Percentiles rank a stretch among this genome's conserved stretches.
Evolutionary conservation across 2,113 vertebrate species (phyloP).

Genomic region (Amblyornis subalaris): DNA sequence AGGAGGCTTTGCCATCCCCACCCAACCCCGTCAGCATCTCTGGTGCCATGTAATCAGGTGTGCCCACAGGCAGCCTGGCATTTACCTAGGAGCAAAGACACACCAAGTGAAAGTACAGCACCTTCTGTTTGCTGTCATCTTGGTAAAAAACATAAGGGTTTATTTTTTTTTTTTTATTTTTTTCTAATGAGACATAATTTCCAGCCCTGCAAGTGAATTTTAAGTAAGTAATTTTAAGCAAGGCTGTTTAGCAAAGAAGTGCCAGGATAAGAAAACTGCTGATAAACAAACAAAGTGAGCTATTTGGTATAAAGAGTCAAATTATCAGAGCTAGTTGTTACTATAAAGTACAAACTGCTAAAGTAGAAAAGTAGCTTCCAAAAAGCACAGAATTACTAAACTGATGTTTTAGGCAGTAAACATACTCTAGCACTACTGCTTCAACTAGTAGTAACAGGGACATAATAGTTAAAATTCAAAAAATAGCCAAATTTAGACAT

Average conservation of each 20-base stretch:
- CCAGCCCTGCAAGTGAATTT: neutral
- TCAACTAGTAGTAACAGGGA: neutral
- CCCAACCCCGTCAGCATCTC: slow-evolving; percentile 82
- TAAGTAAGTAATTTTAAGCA: neutral
- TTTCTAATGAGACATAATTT: neutral
- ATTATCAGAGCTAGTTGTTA: neutral
- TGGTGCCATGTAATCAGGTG: slow-evolving; percentile 91
- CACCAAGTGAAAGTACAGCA: neutral
- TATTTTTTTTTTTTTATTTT: neutral
- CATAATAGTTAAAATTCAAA: neutral
- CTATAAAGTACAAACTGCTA: neutral
- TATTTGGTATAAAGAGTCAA: neutral
- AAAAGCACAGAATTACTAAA: neutral
- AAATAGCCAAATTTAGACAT: neutral
- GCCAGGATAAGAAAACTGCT: neutral
- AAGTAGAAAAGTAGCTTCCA: neutral
- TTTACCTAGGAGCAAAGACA: slow-evolving; percentile 64
- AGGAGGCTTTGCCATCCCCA: slow-evolving; percentile 74
- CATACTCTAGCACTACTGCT: neutral
- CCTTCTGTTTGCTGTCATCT: neutral
- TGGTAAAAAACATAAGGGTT: neutral
- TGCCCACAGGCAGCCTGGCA: slow-evolving; percentile 80
- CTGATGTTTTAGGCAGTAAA: neutral
- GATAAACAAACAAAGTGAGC: neutral
- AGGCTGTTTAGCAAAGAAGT: neutral